Percentiles rank a stretch among this genome's conserved stretches.
phyloP scores from a whole-genome alignment of 2,113 vertebrate species.

The Eptesicus fuscus region DNA sequence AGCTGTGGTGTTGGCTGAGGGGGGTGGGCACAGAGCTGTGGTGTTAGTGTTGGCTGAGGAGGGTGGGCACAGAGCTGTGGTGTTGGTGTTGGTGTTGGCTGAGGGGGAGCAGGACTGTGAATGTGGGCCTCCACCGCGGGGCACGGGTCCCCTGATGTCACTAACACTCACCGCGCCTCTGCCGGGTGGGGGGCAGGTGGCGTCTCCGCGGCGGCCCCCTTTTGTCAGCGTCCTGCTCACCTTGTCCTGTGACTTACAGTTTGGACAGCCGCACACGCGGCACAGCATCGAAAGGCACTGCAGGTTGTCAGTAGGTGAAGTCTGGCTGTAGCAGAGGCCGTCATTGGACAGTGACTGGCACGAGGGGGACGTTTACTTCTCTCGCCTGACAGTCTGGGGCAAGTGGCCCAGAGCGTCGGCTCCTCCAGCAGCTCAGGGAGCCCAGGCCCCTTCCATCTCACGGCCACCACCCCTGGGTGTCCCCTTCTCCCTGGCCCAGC shows the following conservation, averaged over 20 bases:
- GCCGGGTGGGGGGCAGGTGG: rapidly evolving
- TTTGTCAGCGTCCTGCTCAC: background rate
- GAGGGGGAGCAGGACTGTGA: too few relatives aligned
- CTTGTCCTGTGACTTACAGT: background rate
- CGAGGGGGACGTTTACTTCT: background rate
- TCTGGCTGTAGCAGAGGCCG: background rate
- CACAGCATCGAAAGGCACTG: background rate
- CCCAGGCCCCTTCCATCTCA: background rate
- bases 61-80: too few relatives aligned
- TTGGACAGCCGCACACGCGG: too few relatives aligned
- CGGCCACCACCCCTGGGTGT: background rate
- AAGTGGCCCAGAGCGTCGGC: rapidly evolving
- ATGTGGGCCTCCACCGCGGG: background rate
- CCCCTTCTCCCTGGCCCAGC: background rate
- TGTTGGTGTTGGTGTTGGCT: too few relatives aligned
- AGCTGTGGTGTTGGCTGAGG: too few relatives aligned
- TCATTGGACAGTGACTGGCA: background rate
- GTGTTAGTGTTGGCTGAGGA: too few relatives aligned
- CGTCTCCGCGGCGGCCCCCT: background rate
- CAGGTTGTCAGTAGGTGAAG: background rate
- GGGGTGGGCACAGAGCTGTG: too few relatives aligned
- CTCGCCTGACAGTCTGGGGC: background rate
- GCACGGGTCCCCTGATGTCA: background rate
- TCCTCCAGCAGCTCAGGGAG: background rate
- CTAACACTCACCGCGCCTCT: background rate